Conservation (phyloP, 2,797 vertebrate species). For the Gymnoscopelus microlampas region DNA sequence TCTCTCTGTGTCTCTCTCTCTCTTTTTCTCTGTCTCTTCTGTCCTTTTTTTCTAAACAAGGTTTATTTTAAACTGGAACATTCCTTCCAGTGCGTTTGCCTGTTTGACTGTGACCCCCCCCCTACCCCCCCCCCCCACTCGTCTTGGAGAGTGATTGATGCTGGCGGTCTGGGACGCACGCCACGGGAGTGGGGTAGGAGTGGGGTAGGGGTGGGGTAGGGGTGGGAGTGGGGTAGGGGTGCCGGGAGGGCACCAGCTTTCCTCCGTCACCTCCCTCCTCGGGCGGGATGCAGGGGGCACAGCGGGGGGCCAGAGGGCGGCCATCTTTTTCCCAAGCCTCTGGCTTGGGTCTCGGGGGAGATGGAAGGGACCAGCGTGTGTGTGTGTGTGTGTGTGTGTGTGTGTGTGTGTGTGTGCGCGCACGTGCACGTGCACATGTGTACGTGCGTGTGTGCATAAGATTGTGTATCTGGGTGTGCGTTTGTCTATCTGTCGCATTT, state of each 20-base stretch:
- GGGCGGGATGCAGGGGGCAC: constrained; percentile 73
- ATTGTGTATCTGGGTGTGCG: no score
- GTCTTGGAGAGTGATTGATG: constrained; percentile 77
- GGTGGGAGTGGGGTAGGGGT: constrained; percentile 51
- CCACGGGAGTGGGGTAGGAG: constrained; percentile 63
- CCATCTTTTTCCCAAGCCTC: constrained; percentile 86
- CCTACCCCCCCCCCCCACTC: neutral
- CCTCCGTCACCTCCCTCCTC: constrained; percentile 77
- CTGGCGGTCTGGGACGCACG: constrained; percentile 67
- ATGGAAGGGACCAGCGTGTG: constrained; percentile 42
- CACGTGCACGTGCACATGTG: neutral
- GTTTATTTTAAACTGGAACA: constrained; percentile 84
- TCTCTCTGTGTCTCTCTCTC: constrained; percentile 36
- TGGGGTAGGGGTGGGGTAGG: constrained; percentile 29
- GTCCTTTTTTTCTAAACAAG: constrained; percentile 25
- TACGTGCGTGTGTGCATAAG: no score
- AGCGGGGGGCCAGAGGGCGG: constrained; percentile 73
- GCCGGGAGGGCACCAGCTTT: constrained; percentile 69
- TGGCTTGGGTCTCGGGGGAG: constrained; percentile 69
- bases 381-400: constrained; percentile 3
- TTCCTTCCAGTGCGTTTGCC: constrained; percentile 79
- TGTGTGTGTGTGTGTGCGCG: constrained; percentile 18
- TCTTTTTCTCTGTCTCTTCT: constrained; percentile 40
- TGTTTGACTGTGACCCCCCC: constrained; percentile 74
- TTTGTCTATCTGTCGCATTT: no score